phyloP scores from a whole-genome alignment of 2,888 invertebrate species.

The Lepidochitona cinerea region DNA sequence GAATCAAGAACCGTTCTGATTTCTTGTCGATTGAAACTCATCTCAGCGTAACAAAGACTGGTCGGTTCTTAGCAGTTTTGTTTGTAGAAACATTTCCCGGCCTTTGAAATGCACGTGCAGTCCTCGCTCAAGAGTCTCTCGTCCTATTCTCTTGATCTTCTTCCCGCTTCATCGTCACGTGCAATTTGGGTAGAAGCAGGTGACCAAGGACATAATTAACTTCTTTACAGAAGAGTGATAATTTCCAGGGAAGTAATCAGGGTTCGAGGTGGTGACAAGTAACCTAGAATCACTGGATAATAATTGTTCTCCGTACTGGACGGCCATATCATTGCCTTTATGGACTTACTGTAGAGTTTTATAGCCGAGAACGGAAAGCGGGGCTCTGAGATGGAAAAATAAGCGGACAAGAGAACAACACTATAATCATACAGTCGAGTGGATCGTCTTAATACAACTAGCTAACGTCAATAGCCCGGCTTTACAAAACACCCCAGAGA shows the following conservation, averaged over 20 bases:
- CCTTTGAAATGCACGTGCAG: background rate
- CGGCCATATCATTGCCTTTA: background rate
- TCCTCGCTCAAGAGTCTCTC: background rate
- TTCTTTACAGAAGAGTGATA: background rate
- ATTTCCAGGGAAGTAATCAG: background rate
- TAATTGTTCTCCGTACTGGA: background rate
- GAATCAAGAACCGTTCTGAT: background rate
- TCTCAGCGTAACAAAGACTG: background rate
- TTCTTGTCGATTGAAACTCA: background rate
- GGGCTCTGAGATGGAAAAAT: background rate
- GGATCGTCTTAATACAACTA: background rate
- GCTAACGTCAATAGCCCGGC: background rate
- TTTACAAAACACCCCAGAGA: background rate
- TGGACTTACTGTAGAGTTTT: background rate
- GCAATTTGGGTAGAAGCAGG: background rate
- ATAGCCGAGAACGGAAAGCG: background rate
- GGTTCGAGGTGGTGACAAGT: background rate
- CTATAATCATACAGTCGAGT: background rate
- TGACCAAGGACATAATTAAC: background rate
- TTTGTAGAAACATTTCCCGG: background rate
- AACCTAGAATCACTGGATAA: background rate
- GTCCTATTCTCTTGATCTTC: background rate
- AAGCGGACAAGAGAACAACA: background rate
- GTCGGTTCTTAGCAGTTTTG: background rate
- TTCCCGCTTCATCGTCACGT: background rate